phyloP scores from a whole-genome alignment of 2,113 vertebrate species.

The Amphiprion percula region DNA sequence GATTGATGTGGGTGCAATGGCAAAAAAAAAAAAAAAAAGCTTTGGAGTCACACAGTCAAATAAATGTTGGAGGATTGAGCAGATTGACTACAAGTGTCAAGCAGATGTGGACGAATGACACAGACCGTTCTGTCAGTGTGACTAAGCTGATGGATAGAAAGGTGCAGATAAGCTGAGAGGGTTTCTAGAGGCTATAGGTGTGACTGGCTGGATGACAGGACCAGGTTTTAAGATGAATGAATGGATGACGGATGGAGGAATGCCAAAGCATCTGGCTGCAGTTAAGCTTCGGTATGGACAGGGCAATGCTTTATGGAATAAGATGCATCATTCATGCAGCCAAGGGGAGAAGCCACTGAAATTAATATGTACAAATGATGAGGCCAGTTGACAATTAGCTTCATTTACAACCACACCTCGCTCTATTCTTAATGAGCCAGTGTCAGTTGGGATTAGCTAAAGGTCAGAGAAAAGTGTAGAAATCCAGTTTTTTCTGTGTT shows the following conservation, averaged over 20 bases:
- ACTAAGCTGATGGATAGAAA: conserved; percentile 13
- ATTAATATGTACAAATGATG: conserved; percentile 32
- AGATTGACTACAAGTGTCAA: conserved; percentile 19
- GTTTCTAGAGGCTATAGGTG: conserved; percentile 11
- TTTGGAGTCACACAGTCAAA: not conserved
- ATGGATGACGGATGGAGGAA: conserved; percentile 49
- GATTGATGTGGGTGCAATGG: conserved; percentile 2
- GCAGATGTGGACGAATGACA: not conserved
- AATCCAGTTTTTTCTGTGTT: not conserved
- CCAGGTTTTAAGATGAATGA: conserved; percentile 30
- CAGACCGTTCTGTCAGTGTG: not conserved
- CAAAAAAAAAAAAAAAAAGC: not conserved
- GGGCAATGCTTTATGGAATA: conserved; percentile 34
- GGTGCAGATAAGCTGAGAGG: conserved; percentile 7
- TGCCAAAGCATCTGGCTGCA: conserved; percentile 54
- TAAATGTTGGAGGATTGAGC: not conserved
- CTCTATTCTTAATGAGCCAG: not conserved
- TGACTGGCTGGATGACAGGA: conserved; percentile 19
- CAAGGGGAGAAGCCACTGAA: conserved; percentile 10
- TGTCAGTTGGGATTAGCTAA: not conserved
- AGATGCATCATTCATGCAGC: conserved; percentile 28
- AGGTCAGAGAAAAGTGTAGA: conserved; percentile 11
- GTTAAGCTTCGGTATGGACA: conserved; percentile 26
- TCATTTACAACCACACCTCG: conserved; percentile 14
- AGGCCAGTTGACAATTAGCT: conserved; percentile 31